A percentile compares a stretch with the other conserved stretches of the same genome.
These are phyloP conservation scores for Apis mellifera DNA, from an alignment of 1,140 invertebrate species.

Conservation along the genomic window Amel_HAv3.1 CM009932.2:14598001-14598500, in stretches of 20 bases:
- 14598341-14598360: conserved; percentile 19
- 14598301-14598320: no score
- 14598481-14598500: conserved; percentile 7
- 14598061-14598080: no score
- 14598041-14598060: not conserved
- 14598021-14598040: no score
- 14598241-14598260: not conserved
- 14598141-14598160: not conserved
- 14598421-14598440: conserved; percentile 6
- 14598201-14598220: not conserved
- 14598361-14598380: conserved; percentile 46
- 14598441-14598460: conserved; percentile 3
- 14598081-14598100: not conserved
- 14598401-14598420: conserved; percentile 8
- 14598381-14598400: conserved; percentile 23
- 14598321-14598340: conserved; percentile 16
- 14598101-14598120: not conserved
- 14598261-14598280: no score
- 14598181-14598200: not conserved
- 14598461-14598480: conserved; percentile 37
- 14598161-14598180: no score
- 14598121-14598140: not conserved
- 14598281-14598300: not conserved
- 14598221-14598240: not conserved
- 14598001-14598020: not conserved